phyloP scores from a whole-genome alignment of 2,113 vertebrate species.

The Syngnathus scovelli region DNA sequence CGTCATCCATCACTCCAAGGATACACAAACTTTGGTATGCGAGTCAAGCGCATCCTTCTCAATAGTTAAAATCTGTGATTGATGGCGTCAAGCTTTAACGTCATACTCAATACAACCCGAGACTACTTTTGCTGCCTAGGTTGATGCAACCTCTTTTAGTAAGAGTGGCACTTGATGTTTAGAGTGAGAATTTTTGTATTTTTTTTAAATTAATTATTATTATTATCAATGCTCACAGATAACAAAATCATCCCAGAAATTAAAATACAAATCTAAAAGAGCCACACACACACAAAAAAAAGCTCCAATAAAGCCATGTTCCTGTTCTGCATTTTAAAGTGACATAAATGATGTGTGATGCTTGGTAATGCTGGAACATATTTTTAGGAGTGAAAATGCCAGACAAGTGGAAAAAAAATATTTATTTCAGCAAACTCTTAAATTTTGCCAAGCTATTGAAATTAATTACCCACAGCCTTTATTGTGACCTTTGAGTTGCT shows the following conservation, averaged over 20 bases:
- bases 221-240: too few species aligned
- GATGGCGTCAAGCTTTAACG: neutral
- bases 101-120: neutral
- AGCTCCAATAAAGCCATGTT: neutral
- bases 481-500: too few species aligned
- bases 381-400: too few species aligned
- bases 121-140: neutral
- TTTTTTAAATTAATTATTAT: too few species aligned
- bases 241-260: too few species aligned
- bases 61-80: neutral
- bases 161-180: neutral
- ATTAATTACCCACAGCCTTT: too few species aligned
- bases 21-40: neutral
- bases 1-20: neutral
- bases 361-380: too few species aligned
- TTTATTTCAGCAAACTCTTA: too few species aligned
- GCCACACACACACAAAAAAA: neutral
- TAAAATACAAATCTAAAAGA: too few species aligned
- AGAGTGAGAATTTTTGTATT: too few species aligned
- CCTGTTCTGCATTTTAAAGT: neutral
- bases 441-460: too few species aligned
- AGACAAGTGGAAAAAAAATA: neutral
- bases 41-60: neutral
- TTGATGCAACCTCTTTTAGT: neutral
- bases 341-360: neutral